phyloP scores from a whole-genome alignment of 2,113 vertebrate genomes.

The Psammodynastes pulverulentus region DNA sequence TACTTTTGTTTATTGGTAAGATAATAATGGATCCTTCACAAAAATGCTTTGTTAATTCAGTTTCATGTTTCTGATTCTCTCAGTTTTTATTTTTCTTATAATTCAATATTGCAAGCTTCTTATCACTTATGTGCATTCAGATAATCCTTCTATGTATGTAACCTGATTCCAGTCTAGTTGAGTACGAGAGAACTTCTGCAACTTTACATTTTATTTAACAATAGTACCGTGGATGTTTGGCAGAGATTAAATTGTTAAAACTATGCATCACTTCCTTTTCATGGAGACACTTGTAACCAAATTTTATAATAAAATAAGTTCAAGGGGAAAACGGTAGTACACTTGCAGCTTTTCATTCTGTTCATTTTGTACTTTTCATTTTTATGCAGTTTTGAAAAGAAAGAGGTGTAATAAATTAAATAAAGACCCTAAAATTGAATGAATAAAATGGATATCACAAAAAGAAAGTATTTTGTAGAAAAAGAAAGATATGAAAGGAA shows the following conservation, averaged over 20 bases:
- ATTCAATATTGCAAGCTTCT: neutral
- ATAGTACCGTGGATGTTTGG: neutral
- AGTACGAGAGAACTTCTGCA: neutral
- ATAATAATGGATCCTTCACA: neutral
- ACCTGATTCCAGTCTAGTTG: neutral
- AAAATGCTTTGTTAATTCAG: slow-evolving; percentile 1
- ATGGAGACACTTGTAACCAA: neutral
- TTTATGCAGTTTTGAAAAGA: neutral
- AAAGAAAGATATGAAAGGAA: neutral
- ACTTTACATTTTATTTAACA: neutral
- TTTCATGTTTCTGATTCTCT: neutral
- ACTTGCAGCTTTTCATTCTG: neutral
- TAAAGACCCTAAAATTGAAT: neutral
- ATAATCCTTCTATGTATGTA: neutral
- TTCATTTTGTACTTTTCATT: neutral
- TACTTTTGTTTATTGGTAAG: neutral
- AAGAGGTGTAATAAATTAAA: neutral
- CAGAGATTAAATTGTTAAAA: neutral
- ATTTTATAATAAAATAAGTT: neutral
- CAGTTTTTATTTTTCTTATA: neutral
- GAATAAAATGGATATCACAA: neutral
- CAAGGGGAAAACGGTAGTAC: neutral
- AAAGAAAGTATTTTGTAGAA: neutral
- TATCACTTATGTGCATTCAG: neutral
- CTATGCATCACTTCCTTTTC: neutral